A percentile compares a stretch with the other conserved stretches of the same genome.
phyloP scores from a whole-genome alignment of 2,888 invertebrate genomes.

The Oasisia sp. region DNA sequence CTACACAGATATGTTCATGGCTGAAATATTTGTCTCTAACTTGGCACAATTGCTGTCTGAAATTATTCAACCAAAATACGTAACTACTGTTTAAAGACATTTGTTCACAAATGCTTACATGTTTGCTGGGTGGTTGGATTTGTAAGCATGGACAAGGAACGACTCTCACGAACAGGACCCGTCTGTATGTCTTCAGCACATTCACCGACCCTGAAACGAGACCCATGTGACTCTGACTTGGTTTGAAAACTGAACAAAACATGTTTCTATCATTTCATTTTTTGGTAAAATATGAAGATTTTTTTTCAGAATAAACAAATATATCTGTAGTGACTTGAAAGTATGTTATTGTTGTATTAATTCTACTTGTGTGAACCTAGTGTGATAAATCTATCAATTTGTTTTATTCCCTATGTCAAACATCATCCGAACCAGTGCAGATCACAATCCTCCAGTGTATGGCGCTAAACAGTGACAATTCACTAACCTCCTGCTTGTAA shows the following conservation, averaged over 20 bases:
- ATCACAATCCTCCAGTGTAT: too few species aligned
- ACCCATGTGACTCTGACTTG: background rate
- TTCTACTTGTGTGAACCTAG: background rate
- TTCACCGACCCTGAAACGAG: conserved; percentile 20
- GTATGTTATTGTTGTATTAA: background rate
- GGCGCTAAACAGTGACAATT: too few species aligned
- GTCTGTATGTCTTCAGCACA: background rate
- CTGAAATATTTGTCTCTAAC: too few species aligned
- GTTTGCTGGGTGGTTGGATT: background rate
- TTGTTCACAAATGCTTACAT: background rate
- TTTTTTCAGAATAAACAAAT: background rate
- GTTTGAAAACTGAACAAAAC: background rate
- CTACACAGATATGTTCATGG: too few species aligned
- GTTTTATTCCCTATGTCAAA: too few species aligned
- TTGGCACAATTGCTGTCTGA: background rate
- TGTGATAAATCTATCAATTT: background rate
- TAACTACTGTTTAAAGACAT: background rate
- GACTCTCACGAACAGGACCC: background rate
- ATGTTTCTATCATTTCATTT: background rate
- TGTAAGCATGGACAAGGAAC: background rate
- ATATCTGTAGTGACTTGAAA: background rate
- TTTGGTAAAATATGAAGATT: background rate
- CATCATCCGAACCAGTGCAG: too few species aligned
- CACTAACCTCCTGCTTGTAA: too few species aligned
- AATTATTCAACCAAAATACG: background rate